phyloP scores from a whole-genome alignment of 2,797 vertebrate species.

The Psittacula derbiana region DNA sequence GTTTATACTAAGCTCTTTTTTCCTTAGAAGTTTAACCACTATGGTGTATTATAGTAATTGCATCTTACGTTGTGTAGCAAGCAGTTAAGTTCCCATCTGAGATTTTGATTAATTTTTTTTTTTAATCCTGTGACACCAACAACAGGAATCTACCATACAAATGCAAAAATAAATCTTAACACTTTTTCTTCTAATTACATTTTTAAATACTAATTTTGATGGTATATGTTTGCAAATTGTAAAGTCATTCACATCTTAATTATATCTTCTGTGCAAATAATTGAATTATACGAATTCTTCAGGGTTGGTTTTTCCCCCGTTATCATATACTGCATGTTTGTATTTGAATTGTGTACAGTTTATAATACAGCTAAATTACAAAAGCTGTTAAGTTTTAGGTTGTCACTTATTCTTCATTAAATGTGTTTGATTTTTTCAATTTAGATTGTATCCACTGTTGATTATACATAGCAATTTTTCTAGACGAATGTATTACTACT shows the following conservation, averaged over 20 bases:
- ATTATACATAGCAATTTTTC: slow-evolving; percentile 34
- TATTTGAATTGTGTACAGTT: slow-evolving; percentile 65
- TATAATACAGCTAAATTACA: slow-evolving; percentile 30
- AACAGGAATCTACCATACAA: neutral
- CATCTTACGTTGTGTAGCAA: neutral
- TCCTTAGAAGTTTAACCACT: slow-evolving; percentile 26
- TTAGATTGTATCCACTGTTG: slow-evolving; percentile 67
- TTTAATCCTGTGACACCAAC: neutral
- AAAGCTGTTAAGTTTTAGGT: slow-evolving; percentile 41
- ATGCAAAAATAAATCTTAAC: neutral
- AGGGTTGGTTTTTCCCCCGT: neutral
- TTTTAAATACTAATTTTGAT: neutral
- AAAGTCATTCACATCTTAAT: slow-evolving; percentile 17
- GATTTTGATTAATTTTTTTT: neutral
- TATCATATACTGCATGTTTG: slow-evolving; percentile 38
- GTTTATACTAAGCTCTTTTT: slow-evolving; percentile 24
- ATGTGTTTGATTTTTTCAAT: slow-evolving; percentile 31
- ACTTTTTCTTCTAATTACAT: neutral
- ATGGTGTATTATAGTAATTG: neutral
- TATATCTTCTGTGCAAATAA: slow-evolving; percentile 33
- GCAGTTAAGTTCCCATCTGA: neutral
- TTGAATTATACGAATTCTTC: neutral
- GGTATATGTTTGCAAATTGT: slow-evolving; percentile 9
- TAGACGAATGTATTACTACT: slow-evolving; percentile 56
- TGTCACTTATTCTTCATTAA: neutral